Percentiles rank a stretch among this genome's conserved stretches.
phyloP scores from a whole-genome alignment of 2,113 vertebrate genomes.

The Ciconia boyciana region DNA sequence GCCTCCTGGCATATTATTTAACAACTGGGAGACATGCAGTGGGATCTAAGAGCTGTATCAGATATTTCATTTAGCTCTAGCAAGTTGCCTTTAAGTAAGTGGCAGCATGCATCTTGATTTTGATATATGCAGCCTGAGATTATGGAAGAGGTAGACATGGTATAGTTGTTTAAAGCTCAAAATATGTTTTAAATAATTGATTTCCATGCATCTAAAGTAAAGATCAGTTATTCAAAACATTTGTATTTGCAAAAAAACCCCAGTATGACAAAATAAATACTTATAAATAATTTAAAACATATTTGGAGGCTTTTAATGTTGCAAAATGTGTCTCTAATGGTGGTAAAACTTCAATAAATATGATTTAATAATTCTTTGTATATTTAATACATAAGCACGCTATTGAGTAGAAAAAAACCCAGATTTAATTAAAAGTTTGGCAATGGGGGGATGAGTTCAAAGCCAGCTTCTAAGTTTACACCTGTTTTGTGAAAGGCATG shows the following conservation, averaged over 20 bases:
- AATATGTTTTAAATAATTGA: constrained; percentile 46
- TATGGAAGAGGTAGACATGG: background rate
- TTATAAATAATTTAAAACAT: constrained; percentile 22
- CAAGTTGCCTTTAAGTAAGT: background rate
- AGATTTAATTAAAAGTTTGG: background rate
- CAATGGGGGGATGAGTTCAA: background rate
- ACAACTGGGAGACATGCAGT: background rate
- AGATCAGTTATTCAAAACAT: constrained; percentile 29
- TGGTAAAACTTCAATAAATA: background rate
- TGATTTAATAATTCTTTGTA: background rate
- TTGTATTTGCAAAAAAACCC: background rate
- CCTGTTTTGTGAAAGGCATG: background rate
- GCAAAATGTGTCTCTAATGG: background rate
- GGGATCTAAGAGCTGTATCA: background rate
- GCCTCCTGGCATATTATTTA: background rate
- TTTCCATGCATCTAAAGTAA: constrained; percentile 33
- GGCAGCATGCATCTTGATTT: background rate
- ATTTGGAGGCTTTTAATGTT: constrained; percentile 44
- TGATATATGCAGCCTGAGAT: background rate
- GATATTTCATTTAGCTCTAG: background rate
- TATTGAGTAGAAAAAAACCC: background rate
- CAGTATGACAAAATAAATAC: constrained; percentile 44
- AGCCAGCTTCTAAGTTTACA: background rate
- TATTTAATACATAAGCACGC: background rate
- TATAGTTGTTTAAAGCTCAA: constrained; percentile 29